Conservation (phyloP, 2,113 vertebrate species). For the Zosterops lateralis region DNA sequence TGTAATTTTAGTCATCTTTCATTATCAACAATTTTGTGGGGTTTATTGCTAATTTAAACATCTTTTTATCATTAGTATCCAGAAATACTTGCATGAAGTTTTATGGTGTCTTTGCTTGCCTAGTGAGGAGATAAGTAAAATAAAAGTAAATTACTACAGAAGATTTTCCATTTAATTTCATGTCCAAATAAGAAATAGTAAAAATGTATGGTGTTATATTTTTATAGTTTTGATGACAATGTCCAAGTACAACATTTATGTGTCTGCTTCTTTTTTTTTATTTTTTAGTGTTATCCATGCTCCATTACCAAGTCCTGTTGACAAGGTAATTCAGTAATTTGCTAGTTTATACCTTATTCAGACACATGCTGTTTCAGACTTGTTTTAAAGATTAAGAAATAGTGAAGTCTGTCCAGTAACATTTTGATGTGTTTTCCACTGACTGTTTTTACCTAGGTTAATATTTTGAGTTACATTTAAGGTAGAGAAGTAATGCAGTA, state of each 20-base stretch:
- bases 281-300: constrained; percentile 92
- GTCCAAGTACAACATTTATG: not conserved
- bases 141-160: not conserved
- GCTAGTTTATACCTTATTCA: constrained; percentile 11
- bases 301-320: constrained; percentile 93
- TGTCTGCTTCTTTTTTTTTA: not conserved
- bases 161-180: not conserved
- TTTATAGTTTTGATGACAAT: not conserved
- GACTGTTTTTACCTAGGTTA: not conserved
- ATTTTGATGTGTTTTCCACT: not conserved
- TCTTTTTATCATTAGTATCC: not conserved
- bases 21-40: fast-evolving
- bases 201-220: not conserved
- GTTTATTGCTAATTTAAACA: not conserved
- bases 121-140: not conserved
- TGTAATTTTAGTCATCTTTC: not conserved
- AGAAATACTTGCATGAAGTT: not conserved
- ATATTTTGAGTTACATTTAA: not conserved
- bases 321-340: constrained; percentile 85
- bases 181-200: not conserved
- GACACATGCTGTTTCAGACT: not conserved
- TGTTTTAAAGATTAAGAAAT: not conserved
- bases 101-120: not conserved
- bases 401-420: not conserved
- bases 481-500: not conserved